Evolutionary conservation across 2,888 invertebrate species (phyloP).

Genomic region (Euzophera pinguis): DNA sequence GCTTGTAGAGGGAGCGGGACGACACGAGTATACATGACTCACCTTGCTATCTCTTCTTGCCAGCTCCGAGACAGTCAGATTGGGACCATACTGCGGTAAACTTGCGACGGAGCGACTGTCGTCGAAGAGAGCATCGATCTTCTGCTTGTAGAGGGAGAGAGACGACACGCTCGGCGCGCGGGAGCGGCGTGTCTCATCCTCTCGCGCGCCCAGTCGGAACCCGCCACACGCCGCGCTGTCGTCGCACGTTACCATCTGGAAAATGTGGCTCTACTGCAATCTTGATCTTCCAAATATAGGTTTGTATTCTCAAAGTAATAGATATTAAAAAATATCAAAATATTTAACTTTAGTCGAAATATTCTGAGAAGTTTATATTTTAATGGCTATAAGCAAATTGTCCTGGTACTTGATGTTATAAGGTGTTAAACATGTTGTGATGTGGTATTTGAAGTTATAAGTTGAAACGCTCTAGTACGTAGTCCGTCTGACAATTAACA

Average conservation of each 20-base stretch:
- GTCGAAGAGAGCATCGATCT: slow-evolving; percentile 93
- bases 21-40: neutral
- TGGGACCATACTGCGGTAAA: slow-evolving; percentile 50
- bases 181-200: slow-evolving; percentile 57
- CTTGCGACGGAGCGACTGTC: slow-evolving; percentile 82
- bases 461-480: no score
- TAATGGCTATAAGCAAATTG: no score
- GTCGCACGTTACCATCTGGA: slow-evolving; percentile 74
- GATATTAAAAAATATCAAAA: no score
- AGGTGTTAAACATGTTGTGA: no score
- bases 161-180: slow-evolving; percentile 70
- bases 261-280: no score
- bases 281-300: no score
- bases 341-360: no score
- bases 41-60: slow-evolving; percentile 63
- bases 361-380: no score
- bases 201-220: slow-evolving; percentile 66
- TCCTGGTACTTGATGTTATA: no score
- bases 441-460: no score
- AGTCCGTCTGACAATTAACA: no score
- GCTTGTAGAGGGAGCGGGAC: slow-evolving; percentile 85
- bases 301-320: no score
- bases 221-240: slow-evolving; percentile 60
- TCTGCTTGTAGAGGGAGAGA: slow-evolving; percentile 87
- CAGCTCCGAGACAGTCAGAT: slow-evolving; percentile 35